Conservation (phyloP, 2,113 vertebrate species). For the Rallus limicola region DNA sequence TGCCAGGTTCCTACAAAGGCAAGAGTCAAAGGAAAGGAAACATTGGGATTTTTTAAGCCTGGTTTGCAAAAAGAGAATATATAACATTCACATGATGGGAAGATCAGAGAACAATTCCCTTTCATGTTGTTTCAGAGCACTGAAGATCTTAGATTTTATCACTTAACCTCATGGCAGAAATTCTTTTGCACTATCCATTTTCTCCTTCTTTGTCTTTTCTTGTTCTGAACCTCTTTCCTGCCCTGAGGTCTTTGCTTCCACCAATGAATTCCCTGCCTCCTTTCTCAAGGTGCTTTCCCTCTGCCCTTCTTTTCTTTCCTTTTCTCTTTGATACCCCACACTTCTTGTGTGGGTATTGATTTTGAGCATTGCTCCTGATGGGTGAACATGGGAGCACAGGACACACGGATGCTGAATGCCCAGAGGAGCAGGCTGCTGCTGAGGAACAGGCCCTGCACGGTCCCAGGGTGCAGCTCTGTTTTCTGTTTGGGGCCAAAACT, state of each 20-base stretch:
- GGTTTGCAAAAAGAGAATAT: background rate
- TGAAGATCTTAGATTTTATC: background rate
- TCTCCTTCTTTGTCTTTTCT: background rate
- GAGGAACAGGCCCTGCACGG: fast-evolving
- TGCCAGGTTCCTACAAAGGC: background rate
- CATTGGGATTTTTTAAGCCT: background rate
- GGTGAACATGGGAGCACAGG: fast-evolving
- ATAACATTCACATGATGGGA: background rate
- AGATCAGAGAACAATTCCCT: background rate
- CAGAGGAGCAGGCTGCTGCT: background rate
- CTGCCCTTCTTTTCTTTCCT: background rate
- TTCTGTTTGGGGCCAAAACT: background rate
- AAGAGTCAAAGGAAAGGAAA: background rate
- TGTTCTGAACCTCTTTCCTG: background rate
- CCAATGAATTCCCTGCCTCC: background rate
- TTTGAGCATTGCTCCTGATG: background rate
- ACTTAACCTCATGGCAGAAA: background rate
- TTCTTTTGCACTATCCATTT: background rate
- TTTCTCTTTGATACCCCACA: background rate
- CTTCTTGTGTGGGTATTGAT: background rate
- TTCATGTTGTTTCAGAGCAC: background rate
- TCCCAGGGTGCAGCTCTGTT: background rate
- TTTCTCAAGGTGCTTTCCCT: background rate
- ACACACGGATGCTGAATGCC: fast-evolving
- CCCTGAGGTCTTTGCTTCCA: background rate